Evolutionary conservation across 2,797 vertebrate genomes (phyloP), one percentile per base, ranked within the genome.

Genomic region (Girardinus metallicus): DNA sequence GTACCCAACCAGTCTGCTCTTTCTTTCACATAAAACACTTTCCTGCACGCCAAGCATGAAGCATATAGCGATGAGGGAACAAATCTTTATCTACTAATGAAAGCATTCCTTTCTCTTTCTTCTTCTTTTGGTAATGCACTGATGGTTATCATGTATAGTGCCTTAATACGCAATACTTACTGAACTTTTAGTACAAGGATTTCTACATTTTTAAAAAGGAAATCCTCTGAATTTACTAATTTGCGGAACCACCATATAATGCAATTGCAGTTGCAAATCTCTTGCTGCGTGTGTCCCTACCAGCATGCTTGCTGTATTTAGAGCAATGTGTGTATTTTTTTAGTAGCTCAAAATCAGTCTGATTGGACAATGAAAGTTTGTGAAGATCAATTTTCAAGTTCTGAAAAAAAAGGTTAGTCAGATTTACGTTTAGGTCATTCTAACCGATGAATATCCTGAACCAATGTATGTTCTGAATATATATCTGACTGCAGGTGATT

Each of bases 81-180:
- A 62, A 60, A 73, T 81, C 74, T 68, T 57, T 5, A 70, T 77
- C 51, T 76, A 31, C 29, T 70, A 71, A 60, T 87, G 60, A 87
- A 82, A 87, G 57, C 64, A 81, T 80, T 85, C 66, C 68, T 46
- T 4, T 29, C 4, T 31, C 34, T 77, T 68, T 78, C 15, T 39
- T 80, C 78, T 43, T 41, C 73, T 75, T 0, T 0, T 44, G 4
- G 13, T 51, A 51, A 70, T 3, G 23, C 36, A 41, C 41, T 46
- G 5, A 57, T 74, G 64, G 15, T 55, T 78, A n/a, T 80, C 41
- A 0, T 41, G 5, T 36, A 0, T 6, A 70, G 43, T 46, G 12
- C n/a, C 26, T 71, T 71, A n/a, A 0, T 9, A 71, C 43, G 16
- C 44, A 44, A 46, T 44, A 29, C 68, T 29, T 44, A 41, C n/a